Base-by-base conservation (phyloP, 2,797 vertebrate species). In the Pelochelys cantorii region DNA sequence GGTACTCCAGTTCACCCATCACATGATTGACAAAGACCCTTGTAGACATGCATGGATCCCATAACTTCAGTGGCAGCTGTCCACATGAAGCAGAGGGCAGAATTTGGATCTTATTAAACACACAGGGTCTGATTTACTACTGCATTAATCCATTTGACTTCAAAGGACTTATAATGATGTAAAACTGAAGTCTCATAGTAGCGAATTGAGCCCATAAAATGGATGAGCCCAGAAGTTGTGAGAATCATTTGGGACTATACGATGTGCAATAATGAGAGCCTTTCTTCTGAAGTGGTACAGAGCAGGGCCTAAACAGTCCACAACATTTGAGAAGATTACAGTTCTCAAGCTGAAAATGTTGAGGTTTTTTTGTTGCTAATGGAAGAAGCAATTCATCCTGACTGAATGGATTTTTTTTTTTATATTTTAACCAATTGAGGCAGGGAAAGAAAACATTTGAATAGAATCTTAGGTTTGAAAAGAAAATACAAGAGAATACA, bases 121-220 rank as follows among this genome's bases (percentile, higher is more conserved):
- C 1, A 4, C 7, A 78, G n/a, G 55, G 48, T 65, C 74, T 56
- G 27, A 1, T 42, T 31, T 37, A 27, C 31, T 37, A 1, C 2
- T 10, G 68, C 84, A 86, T 78, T 27, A 6, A 48, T 27, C 48
- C 5, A 0, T 27, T 13, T 77, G 57, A 3, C 71, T 68, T 57
- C 13, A 13, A 27, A 11, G 34, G 3, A 18, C 29, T 82, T 25
- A n/a, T 55, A 14, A 55, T 0, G 4, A 12, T 56, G 0, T n/a
- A 15, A 4, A 31, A 25, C 23, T 37, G 34, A 29, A 75, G 12
- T 27, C 12, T 1, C 1, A 22, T 25, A 56, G 23, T 62, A 6
- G 34, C 3, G 55, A 79, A 20, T 71, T 4, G 1, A 52, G 42
- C 54, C n/a, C 17, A 5, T 54, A 27, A 22, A 9, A 20, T n/a